These are phyloP conservation scores for Sitta europaea DNA, from an alignment of 2,113 vertebrate species.

Conservation along the genomic window DNA sequence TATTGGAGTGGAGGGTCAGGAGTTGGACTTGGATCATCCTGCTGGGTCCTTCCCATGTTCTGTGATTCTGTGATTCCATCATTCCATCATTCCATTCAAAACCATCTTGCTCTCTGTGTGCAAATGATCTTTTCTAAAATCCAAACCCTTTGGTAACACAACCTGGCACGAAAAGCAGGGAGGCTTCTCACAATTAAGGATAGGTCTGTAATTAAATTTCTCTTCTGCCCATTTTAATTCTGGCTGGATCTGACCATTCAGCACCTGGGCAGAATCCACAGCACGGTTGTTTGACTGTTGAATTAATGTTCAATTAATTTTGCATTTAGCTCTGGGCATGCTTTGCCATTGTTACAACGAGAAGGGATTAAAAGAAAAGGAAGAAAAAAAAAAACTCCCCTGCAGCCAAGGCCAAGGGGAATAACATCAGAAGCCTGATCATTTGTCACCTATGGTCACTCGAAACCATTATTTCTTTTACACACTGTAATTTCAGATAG, in stretches of 20 bases:
- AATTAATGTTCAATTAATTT: neutral
- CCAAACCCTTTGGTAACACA: too few species aligned
- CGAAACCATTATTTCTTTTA: constrained; percentile 61
- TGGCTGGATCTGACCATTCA: neutral
- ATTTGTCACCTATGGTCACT: constrained; percentile 61
- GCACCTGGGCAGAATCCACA: neutral
- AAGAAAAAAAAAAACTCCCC: neutral
- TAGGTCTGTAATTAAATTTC: neutral
- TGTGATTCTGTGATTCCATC: neutral
- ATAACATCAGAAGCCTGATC: constrained; percentile 65
- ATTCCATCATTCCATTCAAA: neutral
- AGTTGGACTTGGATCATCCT: neutral
- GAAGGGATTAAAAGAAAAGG: neutral
- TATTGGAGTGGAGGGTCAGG: neutral
- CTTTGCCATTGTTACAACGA: neutral
- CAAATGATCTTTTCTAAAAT: neutral
- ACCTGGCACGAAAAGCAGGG: neutral
- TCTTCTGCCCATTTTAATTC: neutral
- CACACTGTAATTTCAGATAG: constrained; percentile 62
- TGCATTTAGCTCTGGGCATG: neutral
- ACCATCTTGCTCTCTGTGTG: neutral
- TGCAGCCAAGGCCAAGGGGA: constrained; percentile 27
- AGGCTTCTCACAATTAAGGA: neutral
- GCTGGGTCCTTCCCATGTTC: neutral
- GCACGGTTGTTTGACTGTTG: neutral